Evolutionary conservation across 2,797 vertebrate genomes (phyloP).

Genomic region (Okamejei kenojei): DNA sequence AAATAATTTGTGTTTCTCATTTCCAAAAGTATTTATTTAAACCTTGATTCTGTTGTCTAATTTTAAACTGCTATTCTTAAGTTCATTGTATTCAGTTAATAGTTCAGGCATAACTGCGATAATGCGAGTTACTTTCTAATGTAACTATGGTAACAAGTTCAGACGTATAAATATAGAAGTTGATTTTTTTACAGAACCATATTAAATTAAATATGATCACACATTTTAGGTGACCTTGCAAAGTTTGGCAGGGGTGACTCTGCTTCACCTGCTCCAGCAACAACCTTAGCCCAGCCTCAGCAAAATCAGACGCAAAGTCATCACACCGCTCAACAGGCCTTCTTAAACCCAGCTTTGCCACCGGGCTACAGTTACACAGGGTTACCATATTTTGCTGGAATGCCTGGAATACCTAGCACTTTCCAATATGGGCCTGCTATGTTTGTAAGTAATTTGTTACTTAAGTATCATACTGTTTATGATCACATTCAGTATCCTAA

Average conservation of each 20-base stretch:
- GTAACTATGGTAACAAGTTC: not conserved
- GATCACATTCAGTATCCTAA: not conserved
- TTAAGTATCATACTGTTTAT: not conserved
- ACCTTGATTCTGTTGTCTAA: not conserved
- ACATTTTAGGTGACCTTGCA: conserved; percentile 74
- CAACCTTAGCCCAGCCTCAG: conserved; percentile 73
- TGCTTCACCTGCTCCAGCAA: conserved; percentile 81
- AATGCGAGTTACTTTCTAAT: not conserved
- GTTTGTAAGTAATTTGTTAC: conserved; percentile 67
- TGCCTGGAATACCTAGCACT: conserved; percentile 78
- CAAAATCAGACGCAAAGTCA: conserved; percentile 81
- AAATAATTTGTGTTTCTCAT: not conserved
- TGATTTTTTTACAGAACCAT: not conserved
- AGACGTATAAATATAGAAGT: not conserved
- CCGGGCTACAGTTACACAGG: conserved; percentile 92
- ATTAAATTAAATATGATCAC: not conserved
- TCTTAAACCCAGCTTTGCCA: conserved; percentile 83
- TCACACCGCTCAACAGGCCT: conserved; percentile 85
- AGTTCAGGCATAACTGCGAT: not conserved
- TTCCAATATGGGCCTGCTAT: conserved; percentile 90
- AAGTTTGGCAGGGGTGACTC: conserved; percentile 92
- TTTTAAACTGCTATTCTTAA: not conserved
- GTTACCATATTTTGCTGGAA: conserved; percentile 81
- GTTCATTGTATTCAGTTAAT: not conserved
- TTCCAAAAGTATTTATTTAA: not conserved